Conservation (phyloP, 2,888 invertebrate species). For the Nycteola revayana region DNA sequence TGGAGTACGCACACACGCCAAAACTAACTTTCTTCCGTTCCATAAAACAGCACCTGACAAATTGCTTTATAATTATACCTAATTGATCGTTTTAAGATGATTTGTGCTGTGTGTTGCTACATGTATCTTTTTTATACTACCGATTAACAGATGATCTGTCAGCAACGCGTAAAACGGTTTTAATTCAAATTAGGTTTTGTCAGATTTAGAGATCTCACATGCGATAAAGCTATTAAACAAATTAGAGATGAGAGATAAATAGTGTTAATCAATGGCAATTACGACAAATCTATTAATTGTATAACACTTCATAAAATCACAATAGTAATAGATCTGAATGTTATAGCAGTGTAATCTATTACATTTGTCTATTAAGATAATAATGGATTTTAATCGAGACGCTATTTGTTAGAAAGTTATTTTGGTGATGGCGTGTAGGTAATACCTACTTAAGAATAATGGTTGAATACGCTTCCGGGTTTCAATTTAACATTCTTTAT, state of each 20-base stretch:
- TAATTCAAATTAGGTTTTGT: conserved; percentile 2
- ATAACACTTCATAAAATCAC: conserved; percentile 5
- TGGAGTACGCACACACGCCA: conserved; percentile 47
- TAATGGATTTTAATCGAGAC: conserved; percentile 40
- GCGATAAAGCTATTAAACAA: conserved; percentile 24
- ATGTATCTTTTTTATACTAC: conserved; percentile 23
- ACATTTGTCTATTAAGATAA: conserved; percentile 25
- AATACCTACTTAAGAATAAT: conserved; percentile 40
- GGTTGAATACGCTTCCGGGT: conserved; percentile 47
- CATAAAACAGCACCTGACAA: conserved; percentile 48
- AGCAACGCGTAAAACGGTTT: conserved; percentile 7
- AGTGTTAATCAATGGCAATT: conserved; percentile 21
- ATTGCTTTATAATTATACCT: conserved; percentile 65
- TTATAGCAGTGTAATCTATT: too few relatives aligned
- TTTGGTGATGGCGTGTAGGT: conserved; percentile 44
- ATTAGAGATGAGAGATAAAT: conserved; percentile 24
- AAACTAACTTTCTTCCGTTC: conserved; percentile 48
- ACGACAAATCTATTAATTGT: conserved; percentile 13
- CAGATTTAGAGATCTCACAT: conserved; percentile 15
- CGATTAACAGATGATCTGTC: conserved; percentile 20
- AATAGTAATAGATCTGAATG: too few relatives aligned
- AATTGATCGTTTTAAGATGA: conserved; percentile 53
- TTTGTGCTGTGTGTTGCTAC: conserved; percentile 39
- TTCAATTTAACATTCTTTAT: conserved; percentile 38
- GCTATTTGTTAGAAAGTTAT: conserved; percentile 47